phyloP scores from a whole-genome alignment of 2,113 vertebrate species.

The Cyprinodon variegatus region DNA sequence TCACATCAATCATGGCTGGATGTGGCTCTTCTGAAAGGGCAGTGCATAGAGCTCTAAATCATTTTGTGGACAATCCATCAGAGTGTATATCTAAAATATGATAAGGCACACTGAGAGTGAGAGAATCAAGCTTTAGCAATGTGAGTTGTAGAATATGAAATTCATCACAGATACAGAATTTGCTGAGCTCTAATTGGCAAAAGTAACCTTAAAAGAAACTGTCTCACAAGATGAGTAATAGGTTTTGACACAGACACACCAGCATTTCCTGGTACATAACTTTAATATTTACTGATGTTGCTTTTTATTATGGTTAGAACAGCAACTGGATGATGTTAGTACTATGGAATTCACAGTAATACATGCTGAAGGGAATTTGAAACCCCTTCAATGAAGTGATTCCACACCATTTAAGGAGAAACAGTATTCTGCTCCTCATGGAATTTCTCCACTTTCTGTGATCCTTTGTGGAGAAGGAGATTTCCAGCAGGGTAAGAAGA shows the following conservation, averaged over 20 bases:
- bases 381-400: conserved; percentile 4
- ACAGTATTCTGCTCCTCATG: not conserved
- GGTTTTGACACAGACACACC: not conserved
- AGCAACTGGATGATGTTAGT: not conserved
- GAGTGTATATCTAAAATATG: not conserved
- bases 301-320: not conserved
- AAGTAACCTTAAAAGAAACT: conserved; percentile 4
- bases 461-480: not conserved
- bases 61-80: not conserved
- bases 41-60: not conserved
- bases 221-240: conserved; percentile 1
- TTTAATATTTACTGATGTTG: conserved; percentile 1
- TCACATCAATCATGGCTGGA: not conserved
- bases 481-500: not conserved
- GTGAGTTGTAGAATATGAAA: not conserved
- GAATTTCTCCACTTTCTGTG: not conserved
- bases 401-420: not conserved
- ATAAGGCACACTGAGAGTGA: not conserved
- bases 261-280: conserved; percentile 3
- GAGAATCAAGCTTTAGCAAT: conserved; percentile 1
- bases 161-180: conserved; percentile 5
- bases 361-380: not conserved
- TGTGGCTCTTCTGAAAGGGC: not conserved
- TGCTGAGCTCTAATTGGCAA: not conserved
- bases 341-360: not conserved